Evolutionary conservation across 2,888 invertebrate genomes (phyloP), one percentile per base, ranked within the genome.

Genomic region (Perizoma flavofasciatum): DNA sequence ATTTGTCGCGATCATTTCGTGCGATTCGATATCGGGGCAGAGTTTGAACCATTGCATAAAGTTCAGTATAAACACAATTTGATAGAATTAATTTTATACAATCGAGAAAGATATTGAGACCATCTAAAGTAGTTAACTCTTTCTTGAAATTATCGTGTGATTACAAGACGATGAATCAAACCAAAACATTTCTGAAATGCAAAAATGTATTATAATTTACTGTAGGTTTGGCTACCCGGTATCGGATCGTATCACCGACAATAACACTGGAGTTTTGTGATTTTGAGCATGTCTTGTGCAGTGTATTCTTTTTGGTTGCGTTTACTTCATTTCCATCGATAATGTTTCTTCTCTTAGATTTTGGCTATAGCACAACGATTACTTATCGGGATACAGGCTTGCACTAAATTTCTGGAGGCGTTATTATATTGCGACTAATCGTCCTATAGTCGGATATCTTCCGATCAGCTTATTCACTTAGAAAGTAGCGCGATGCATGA

Each of bases 1-100:
- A 87, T 86, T 65, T 78, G 82, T 82, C 85, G 83, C 85, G 86
- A 78, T 78, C 85, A 83, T 85, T 83, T 81, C 72, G 51, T 53
- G 64, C 79, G 74, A 73, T 73, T 79, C 84, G 84, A 78, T 68
- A 75, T 78, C 82, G 83, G 52, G 10, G 54, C 51, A 34, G 39
- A 2, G 9, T 43, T 37, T 7, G 4, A 10, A 10, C 10, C 1
- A 22, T 22, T 3, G 1, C 22, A 22, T 22, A 22, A 22, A 1
- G 3, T 22, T 22, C 22, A 22, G 22, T 22, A 22, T 22, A 3
- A 22, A 22, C 22, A 22, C 22, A 22, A 22, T 22, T 22, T 3
- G 3, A 22, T 22, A 22, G 22, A 22, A 22, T 22, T 22, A 1
- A 22, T 2, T 22, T 22, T 3, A 22, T 3, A 22, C 1, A 22